These are phyloP conservation scores for Archips xylosteana DNA, from an alignment of 2,888 invertebrate genomes.

Conservation along the genomic window DNA sequence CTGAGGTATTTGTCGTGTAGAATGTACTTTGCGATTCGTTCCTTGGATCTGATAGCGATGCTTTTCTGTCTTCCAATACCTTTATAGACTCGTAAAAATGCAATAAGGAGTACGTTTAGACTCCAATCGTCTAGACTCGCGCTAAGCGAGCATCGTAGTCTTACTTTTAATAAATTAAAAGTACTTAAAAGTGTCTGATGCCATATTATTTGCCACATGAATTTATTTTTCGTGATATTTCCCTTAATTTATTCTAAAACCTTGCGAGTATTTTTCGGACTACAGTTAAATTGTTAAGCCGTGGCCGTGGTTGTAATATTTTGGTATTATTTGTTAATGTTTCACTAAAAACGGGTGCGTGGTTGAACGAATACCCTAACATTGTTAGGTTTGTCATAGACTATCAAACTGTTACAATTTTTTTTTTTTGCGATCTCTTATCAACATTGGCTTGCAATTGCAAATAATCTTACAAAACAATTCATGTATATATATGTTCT, in stretches of 20 bases:
- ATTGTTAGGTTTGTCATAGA: not conserved
- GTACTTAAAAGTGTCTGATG: conserved; percentile 82
- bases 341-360: not conserved
- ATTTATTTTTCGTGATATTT: conserved; percentile 81
- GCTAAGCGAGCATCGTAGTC: conserved; percentile 50
- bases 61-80: conserved; percentile 82
- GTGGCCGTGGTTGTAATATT: not conserved
- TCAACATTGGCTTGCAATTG: not conserved
- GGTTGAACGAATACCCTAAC: not conserved
- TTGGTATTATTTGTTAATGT: not conserved
- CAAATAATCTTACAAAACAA: too few relatives aligned
- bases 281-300: conserved; percentile 56
- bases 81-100: conserved; percentile 61
- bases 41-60: conserved; percentile 80
- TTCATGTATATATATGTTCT: too few relatives aligned
- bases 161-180: conserved; percentile 65
- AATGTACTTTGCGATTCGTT: conserved; percentile 44
- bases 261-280: conserved; percentile 46
- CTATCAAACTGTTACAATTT: not conserved
- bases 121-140: conserved; percentile 51
- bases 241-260: conserved; percentile 76
- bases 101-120: conserved; percentile 54
- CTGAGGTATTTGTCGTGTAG: not conserved
- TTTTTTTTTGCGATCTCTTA: not conserved
- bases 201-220: conserved; percentile 84